phyloP scores from a whole-genome alignment of 2,888 invertebrate species.

The Caenorhabditis afra region DNA sequence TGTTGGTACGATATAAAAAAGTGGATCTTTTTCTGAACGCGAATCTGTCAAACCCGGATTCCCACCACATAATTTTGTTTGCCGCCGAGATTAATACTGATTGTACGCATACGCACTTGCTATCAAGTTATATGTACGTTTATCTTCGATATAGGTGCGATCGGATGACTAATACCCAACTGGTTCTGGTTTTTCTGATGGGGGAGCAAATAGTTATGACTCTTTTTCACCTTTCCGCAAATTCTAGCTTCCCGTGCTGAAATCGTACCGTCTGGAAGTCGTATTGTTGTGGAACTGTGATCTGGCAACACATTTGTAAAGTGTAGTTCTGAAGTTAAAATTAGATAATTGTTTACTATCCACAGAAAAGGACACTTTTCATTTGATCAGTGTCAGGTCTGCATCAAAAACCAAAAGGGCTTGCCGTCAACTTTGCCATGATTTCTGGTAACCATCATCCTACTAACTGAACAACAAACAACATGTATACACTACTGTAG shows the following conservation, averaged over 20 bases:
- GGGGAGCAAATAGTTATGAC: conserved; percentile 2
- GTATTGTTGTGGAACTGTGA: too few species aligned
- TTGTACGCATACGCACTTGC: neutral
- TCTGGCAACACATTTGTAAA: too few species aligned
- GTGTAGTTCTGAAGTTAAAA: too few species aligned
- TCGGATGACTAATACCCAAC: conserved; percentile 5
- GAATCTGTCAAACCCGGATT: neutral
- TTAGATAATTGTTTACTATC: too few species aligned
- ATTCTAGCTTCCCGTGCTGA: too few species aligned
- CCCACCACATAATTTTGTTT: conserved; percentile 20
- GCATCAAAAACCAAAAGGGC: neutral
- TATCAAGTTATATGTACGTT: conserved; percentile 35
- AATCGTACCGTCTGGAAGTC: too few species aligned
- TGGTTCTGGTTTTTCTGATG: neutral
- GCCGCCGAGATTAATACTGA: conserved; percentile 17
- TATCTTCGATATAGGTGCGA: conserved; percentile 4
- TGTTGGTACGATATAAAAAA: too few species aligned
- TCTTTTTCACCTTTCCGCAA: neutral
- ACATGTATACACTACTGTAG: conserved; percentile 6
- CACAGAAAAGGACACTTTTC: too few species aligned
- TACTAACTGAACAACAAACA: conserved; percentile 16
- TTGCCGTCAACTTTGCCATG: neutral
- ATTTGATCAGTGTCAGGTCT: neutral
- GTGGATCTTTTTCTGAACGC: too few species aligned
- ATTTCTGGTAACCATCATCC: conserved; percentile 10